phyloP scores from a whole-genome alignment of 37 sponge, comb jelly and placozoan species.

The Chondrilla cf. caribensis region DNA sequence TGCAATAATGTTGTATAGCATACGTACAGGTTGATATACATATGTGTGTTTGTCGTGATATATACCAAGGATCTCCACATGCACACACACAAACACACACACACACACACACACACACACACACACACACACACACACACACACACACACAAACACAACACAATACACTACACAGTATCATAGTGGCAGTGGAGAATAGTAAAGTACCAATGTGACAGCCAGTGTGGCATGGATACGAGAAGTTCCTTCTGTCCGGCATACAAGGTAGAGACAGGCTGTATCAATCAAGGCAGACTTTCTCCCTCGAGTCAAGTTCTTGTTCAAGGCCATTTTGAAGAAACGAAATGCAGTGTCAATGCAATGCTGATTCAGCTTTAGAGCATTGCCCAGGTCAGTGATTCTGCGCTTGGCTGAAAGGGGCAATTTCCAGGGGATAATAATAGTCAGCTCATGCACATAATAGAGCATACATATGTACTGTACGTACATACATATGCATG shows the following conservation, averaged over 20 bases:
- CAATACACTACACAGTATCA: background rate
- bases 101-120: conserved; percentile 30
- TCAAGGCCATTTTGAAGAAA: conserved; percentile 97
- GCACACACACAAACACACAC: conserved; percentile 9
- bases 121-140: conserved; percentile 22
- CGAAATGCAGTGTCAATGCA: conserved; percentile 94
- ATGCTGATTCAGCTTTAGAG: conserved; percentile 87
- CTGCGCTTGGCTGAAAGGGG: conserved; percentile 67
- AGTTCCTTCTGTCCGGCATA: conserved; percentile 95
- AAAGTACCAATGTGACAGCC: too few relatives aligned
- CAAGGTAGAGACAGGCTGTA: conserved; percentile 97
- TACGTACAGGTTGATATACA: background rate
- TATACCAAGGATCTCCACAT: background rate
- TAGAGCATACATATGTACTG: background rate
- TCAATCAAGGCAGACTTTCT: conserved; percentile 79
- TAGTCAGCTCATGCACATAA: too few relatives aligned
- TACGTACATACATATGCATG: background rate
- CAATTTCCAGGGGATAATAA: background rate
- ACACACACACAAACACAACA: conserved; percentile 4
- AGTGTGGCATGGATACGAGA: conserved; percentile 80
- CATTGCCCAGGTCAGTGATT: conserved; percentile 65
- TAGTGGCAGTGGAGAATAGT: too few relatives aligned
- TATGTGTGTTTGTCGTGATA: background rate
- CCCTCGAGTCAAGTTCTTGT: conserved; percentile 76
- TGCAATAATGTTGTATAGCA: background rate